Base-by-base conservation (phyloP, 2,888 invertebrate genomes). In the Brenthis hecate region DNA sequence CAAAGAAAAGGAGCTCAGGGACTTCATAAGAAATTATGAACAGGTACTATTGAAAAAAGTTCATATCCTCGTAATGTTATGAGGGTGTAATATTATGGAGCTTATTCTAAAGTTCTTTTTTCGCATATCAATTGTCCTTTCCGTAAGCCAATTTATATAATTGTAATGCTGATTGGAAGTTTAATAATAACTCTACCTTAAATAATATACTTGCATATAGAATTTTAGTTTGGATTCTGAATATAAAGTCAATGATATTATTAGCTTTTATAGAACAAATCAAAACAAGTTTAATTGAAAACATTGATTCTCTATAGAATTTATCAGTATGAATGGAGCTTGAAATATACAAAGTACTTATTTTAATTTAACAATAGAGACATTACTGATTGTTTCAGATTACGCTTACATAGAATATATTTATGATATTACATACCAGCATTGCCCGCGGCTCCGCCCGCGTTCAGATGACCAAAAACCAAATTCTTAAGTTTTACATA, bases 1-100 rank as follows among this genome's bases (percentile, higher is more conserved):
- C 86, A 98, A 98, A 90, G 98, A 99, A 85, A 96, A 97, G 80
- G 98, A 98, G 86, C 93, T 98, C 70, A 94, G 98, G 70, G 98
- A 98, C 89, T 98, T 98, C 84, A 98, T 99, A 82, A 94, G 98
- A 77, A 98, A 97, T 91, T 98, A 97, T 88, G 98, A 98, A 89
- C 98, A 97, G 95, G 96, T 96, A 69, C 32, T 19, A 47, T 60
- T 14, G 36, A 56, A 14, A 48, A 36, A 32, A 61, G 6, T 61
- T 36, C 53, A 19, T 16, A 16, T 16, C 48, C 36, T 16, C 32
- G 14, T n/a, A 13, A 58, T 16, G 14, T 53, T 50, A 23, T 47
- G 14, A 43, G 6, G 36, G 36, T 11, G 1, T 43, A 43, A 54
- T 23, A 47, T 23, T 58, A 23, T 28, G 13, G 3, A 53, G 19